A percentile compares a stretch with the other conserved stretches of the same genome.
phyloP scores from a whole-genome alignment of 2,113 vertebrate species.

The Coturnix japonica region DNA sequence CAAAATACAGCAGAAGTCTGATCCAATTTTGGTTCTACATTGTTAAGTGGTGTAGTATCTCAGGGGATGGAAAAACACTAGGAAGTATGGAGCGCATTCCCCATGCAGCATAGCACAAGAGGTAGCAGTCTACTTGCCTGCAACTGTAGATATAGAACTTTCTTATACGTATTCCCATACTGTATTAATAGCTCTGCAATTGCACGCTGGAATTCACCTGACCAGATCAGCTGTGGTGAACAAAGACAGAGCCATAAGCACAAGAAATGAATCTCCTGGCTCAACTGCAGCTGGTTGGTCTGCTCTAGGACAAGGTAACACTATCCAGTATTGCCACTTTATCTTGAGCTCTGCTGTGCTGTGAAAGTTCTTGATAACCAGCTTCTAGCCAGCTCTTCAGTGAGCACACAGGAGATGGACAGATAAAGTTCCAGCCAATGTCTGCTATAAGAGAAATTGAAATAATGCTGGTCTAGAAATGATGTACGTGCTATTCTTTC shows the following conservation, averaged over 20 bases:
- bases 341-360: background rate
- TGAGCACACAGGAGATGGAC: background rate
- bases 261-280: background rate
- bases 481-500: background rate
- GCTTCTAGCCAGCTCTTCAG: background rate
- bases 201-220: background rate
- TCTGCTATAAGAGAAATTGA: background rate
- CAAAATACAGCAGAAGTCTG: slow-evolving; percentile 41
- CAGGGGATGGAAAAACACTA: slow-evolving; percentile 51
- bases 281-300: background rate
- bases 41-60: slow-evolving; percentile 45
- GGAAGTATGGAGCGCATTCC: background rate
- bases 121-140: background rate
- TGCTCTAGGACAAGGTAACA: background rate
- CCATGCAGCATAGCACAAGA: background rate
- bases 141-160: background rate
- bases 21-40: slow-evolving; percentile 52
- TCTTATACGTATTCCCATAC: background rate
- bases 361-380: background rate
- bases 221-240: background rate
- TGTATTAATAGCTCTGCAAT: background rate
- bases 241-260: background rate
- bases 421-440: background rate
- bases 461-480: background rate
- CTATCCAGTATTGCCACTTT: background rate